Percentiles rank a stretch among this genome's conserved stretches.
These are phyloP conservation scores for Halictus rubicundus DNA, from an alignment of 1,140 invertebrate species.

Conservation along the genomic window DNA sequence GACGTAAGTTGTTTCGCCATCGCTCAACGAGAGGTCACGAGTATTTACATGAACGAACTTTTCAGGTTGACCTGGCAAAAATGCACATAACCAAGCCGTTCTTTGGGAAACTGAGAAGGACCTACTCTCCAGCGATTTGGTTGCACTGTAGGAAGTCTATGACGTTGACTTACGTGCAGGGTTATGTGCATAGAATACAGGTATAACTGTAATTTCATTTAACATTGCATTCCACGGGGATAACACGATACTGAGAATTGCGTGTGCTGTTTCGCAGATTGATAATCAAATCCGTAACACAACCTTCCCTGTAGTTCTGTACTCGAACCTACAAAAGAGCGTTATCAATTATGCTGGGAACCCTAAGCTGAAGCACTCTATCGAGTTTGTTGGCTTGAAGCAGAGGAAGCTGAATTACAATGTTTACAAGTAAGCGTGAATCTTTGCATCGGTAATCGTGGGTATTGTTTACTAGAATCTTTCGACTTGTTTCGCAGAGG, in stretches of 20 bases:
- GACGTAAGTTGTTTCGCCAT: slow-evolving; percentile 71
- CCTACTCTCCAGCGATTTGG: slow-evolving; percentile 89
- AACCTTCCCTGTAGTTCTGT: slow-evolving; percentile 89
- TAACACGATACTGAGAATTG: slow-evolving; percentile 10
- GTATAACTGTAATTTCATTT: slow-evolving; percentile 66
- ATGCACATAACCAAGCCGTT: slow-evolving; percentile 95
- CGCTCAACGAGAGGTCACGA: background rate
- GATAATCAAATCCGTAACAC: slow-evolving; percentile 90
- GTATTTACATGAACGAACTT: slow-evolving; percentile 17
- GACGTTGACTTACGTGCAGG: slow-evolving; percentile 85
- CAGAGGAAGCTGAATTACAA: slow-evolving; percentile 82
- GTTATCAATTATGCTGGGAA: slow-evolving; percentile 75
- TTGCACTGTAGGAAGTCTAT: slow-evolving; percentile 87
- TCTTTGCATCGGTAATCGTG: background rate
- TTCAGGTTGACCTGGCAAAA: slow-evolving; percentile 89
- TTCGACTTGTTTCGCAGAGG: slow-evolving; percentile 79
- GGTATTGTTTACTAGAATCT: slow-evolving; percentile 1
- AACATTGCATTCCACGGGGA: background rate
- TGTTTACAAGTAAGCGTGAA: slow-evolving; percentile 81
- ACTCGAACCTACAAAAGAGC: slow-evolving; percentile 80
- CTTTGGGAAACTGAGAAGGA: slow-evolving; percentile 88
- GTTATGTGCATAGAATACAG: slow-evolving; percentile 86
- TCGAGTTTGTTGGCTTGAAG: slow-evolving; percentile 86
- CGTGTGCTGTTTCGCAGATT: slow-evolving; percentile 81
- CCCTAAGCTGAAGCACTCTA: slow-evolving; percentile 83